Conservation (phyloP, 2,888 invertebrate genomes). For the Eurois occulta region DNA sequence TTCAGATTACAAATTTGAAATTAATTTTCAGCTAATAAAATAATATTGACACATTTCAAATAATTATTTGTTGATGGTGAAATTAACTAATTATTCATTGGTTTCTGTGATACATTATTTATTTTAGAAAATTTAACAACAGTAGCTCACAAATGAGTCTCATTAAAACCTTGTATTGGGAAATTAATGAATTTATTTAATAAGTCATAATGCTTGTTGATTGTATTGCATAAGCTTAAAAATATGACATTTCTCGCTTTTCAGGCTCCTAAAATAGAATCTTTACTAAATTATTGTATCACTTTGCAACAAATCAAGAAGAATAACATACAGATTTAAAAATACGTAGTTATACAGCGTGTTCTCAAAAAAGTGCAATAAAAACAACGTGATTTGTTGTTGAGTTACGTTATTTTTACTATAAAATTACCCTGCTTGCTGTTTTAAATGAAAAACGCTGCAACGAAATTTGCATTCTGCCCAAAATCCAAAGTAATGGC, state of each 20-base stretch:
- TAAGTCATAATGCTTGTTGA: background rate
- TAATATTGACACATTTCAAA: slow-evolving; percentile 3
- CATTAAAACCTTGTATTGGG: slow-evolving; percentile 23
- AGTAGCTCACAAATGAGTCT: slow-evolving; percentile 19
- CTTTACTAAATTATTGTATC: background rate
- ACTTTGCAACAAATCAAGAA: background rate
- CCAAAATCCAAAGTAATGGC: slow-evolving; percentile 17
- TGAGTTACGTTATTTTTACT: slow-evolving; percentile 28
- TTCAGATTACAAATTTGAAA: slow-evolving; percentile 6
- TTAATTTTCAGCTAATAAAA: slow-evolving; percentile 2
- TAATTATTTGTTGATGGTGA: slow-evolving; percentile 18
- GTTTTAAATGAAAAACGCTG: slow-evolving; percentile 36
- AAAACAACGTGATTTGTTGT: slow-evolving; percentile 22
- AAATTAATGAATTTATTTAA: background rate
- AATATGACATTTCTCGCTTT: background rate
- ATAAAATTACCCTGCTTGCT: slow-evolving; percentile 30
- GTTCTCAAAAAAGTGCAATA: slow-evolving; percentile 14
- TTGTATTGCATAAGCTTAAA: background rate
- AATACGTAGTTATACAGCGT: background rate
- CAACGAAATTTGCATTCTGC: slow-evolving; percentile 32
- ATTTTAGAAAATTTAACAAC: slow-evolving; percentile 12
- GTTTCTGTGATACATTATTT: slow-evolving; percentile 35
- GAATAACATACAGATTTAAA: background rate
- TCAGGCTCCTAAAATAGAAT: background rate
- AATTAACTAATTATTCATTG: slow-evolving; percentile 34